Evolutionary conservation across 2,113 vertebrate species (phyloP).

Genomic region (Semnopithecus entellus): DNA sequence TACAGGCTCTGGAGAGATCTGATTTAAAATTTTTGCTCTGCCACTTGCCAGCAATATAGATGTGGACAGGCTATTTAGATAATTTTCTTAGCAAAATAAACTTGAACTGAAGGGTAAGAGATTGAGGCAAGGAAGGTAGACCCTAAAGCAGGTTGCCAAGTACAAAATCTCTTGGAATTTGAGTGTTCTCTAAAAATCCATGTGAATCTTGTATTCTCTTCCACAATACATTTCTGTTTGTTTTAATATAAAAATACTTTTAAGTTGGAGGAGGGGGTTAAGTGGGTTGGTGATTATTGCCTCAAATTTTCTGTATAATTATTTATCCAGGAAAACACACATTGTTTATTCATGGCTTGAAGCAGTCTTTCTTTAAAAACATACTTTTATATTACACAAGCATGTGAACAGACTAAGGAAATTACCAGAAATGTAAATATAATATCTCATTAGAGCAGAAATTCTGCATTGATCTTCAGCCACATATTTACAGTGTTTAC

Average conservation of each 20-base stretch:
- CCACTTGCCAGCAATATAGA: neutral
- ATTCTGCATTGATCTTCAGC: neutral
- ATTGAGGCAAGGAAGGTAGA: neutral
- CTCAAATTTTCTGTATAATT: neutral
- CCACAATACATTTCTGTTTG: neutral
- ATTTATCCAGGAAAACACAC: neutral
- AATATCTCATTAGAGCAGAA: neutral
- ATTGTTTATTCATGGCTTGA: neutral
- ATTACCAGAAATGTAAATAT: conserved; percentile 3
- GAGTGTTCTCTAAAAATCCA: neutral
- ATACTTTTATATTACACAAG: neutral
- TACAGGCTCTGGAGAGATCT: neutral
- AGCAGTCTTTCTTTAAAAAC: neutral
- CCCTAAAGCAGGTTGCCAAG: neutral
- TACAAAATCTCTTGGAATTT: neutral
- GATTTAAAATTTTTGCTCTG: neutral
- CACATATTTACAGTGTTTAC: neutral
- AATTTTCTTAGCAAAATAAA: neutral
- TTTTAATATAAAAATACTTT: neutral
- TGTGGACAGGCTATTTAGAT: neutral
- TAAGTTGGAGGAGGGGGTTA: neutral
- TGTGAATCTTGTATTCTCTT: neutral
- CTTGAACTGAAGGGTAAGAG: neutral
- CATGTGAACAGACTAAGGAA: neutral
- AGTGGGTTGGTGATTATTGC: neutral